These are phyloP conservation scores for Vireo griseus DNA, from an alignment of 2,797 vertebrate genomes.

Conservation along the genomic window DNA sequence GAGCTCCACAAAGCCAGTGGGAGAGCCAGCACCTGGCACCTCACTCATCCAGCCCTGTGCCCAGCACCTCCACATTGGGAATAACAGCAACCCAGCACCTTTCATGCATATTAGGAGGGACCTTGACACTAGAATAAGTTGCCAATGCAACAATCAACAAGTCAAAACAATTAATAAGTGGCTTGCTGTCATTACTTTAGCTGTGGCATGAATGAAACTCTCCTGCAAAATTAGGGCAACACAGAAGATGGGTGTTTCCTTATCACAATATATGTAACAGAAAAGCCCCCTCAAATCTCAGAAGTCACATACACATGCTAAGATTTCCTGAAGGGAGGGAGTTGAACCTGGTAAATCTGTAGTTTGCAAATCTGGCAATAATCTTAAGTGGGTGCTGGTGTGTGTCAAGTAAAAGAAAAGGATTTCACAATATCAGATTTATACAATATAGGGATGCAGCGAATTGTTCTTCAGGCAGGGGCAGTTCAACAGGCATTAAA, in stretches of 20 bases:
- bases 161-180: not conserved
- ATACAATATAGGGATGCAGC: not conserved
- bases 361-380: not conserved
- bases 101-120: not conserved
- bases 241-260: not conserved
- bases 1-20: not conserved
- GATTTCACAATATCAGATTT: not conserved
- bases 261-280: not conserved
- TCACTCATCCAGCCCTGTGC: not conserved
- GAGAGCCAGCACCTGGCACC: not conserved
- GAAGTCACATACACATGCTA: not conserved
- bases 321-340: not conserved
- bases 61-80: not conserved
- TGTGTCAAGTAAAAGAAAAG: not conserved
- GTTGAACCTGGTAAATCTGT: constrained; percentile 57
- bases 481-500: not conserved
- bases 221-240: not conserved
- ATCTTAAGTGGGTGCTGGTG: not conserved
- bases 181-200: not conserved
- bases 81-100: not conserved
- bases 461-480: not conserved
- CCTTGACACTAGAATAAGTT: not conserved
- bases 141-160: not conserved
- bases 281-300: not conserved
- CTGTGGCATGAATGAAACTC: not conserved